Base-by-base conservation (phyloP, 2,888 invertebrate genomes). In the Rhagium mordax region DNA sequence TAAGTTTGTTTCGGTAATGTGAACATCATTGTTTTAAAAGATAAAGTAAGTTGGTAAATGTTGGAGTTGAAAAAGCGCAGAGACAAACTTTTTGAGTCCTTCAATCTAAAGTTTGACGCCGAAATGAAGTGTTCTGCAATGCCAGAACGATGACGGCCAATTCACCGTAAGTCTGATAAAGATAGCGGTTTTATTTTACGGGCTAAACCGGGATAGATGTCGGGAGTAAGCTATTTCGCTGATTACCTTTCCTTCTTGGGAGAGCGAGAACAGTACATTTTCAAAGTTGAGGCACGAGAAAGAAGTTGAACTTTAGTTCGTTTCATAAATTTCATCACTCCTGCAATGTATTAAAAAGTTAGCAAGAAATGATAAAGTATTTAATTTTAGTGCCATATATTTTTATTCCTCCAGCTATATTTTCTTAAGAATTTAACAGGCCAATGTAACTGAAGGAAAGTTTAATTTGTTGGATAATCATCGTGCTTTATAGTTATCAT, bases 91-190 rank as follows among this genome's bases (percentile, higher is more conserved):
- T 82, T 81, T 79, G 72, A 78, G 79, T 75, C 80, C 79, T 80
- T 83, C 82, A 82, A 83, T 84, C 83, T 82, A 82, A 84, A 84
- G 82, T 84, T 84, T 84, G 83, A 84, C 81, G 84, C 81, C 77
- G 80, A 81, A 84, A 84, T 84, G 84, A 82, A 84, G 83, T 84
- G 83, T 84, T 83, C 82, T 81, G 83, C 82, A 80, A 84, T 83
- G 82, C 80, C 78, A 78, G 81, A 81, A 82, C 81, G 84, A 84
- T 84, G 84, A 84, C 83, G 81, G 82, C 82, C 83, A 83, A 82
- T 84, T 83, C 81, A 81, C 75, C 77, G 76, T 75, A 76, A 81
- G 82, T 74, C 80, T 21, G 70, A 62, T 64, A 64, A 64, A 64
- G 70, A 70, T 53, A 51, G 60, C 64, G 60, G 47, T 70, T 55